Percentiles rank a stretch among this genome's conserved stretches.
Conservation (phyloP, 2,797 vertebrate genomes). For the Schizopygopsis pylzovi region DNA sequence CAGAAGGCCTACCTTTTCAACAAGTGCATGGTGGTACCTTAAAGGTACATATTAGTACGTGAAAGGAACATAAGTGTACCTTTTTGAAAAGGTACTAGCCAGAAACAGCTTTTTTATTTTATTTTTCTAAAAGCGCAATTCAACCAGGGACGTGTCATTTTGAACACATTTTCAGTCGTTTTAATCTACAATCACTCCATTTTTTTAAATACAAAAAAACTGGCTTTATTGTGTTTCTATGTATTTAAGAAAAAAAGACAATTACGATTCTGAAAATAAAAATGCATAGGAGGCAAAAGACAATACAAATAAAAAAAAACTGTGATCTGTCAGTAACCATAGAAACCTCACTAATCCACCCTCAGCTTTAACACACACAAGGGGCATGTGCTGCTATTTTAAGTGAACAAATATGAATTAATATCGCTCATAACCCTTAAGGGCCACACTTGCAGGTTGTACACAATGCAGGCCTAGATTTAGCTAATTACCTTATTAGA, state of each 20-base stretch:
- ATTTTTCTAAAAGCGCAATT: not conserved
- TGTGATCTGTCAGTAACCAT: not conserved
- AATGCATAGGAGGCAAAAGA: not conserved
- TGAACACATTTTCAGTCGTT: not conserved
- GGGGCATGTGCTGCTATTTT: not conserved
- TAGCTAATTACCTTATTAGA: constrained; percentile 18
- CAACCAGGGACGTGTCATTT: not conserved
- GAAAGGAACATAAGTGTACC: not conserved
- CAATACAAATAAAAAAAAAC: not conserved
- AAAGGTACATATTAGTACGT: not conserved
- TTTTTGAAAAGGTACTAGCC: not conserved
- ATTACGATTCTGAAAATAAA: not conserved
- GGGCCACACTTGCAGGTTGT: constrained; percentile 1
- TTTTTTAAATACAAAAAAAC: not conserved
- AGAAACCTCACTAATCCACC: constrained; percentile 1
- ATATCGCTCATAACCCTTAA: constrained; percentile 12
- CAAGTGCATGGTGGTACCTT: not conserved
- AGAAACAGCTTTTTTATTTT: not conserved
- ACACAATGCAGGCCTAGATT: not conserved
- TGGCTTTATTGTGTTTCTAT: not conserved
- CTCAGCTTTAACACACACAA: not conserved
- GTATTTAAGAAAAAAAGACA: not conserved
- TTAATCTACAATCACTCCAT: not conserved
- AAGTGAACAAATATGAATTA: constrained; percentile 18
- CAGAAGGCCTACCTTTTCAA: too few relatives aligned